These are phyloP conservation scores for Polyodon spathula DNA, from an alignment of 2,113 vertebrate species.

Conservation along the genomic window DNA sequence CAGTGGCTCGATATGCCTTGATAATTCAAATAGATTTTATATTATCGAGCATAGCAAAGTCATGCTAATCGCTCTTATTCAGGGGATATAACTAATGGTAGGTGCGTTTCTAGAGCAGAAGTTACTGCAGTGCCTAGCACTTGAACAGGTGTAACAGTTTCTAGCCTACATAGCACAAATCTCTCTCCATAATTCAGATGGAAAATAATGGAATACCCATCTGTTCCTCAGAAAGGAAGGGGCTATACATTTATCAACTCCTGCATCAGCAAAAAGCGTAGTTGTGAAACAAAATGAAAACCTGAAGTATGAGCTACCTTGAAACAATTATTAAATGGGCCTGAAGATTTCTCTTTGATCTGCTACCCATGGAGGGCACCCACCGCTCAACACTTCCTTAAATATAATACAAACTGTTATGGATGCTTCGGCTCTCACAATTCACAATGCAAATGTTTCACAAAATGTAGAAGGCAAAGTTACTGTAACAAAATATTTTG, in stretches of 20 bases:
- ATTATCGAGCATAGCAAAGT: conserved; percentile 25
- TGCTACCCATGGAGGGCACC: conserved; percentile 31
- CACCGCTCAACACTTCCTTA: too few relatives aligned
- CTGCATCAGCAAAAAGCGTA: conserved; percentile 46
- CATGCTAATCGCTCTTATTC: conserved; percentile 33
- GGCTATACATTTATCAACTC: conserved; percentile 40
- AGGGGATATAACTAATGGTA: conserved; percentile 6
- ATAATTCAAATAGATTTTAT: conserved; percentile 39
- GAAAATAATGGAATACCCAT: conserved; percentile 19
- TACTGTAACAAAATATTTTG: too few relatives aligned
- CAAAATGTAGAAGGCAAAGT: too few relatives aligned
- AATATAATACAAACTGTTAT: too few relatives aligned
- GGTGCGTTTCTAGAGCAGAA: conserved; percentile 6
- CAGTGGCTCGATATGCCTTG: conserved; percentile 27
- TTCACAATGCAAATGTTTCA: too few relatives aligned
- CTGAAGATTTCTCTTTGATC: conserved; percentile 35
- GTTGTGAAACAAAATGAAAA: conserved; percentile 40
- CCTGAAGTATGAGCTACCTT: conserved; percentile 27
- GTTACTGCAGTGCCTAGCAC: conserved; percentile 12
- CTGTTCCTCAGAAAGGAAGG: conserved; percentile 25
- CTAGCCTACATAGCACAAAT: conserved; percentile 21
- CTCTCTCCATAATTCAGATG: conserved; percentile 24
- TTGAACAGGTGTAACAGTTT: conserved; percentile 24
- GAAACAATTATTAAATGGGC: conserved; percentile 17
- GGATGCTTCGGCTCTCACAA: too few relatives aligned